phyloP scores from a whole-genome alignment of 2,888 invertebrate species.

The Digitonthophagus gazella region DNA sequence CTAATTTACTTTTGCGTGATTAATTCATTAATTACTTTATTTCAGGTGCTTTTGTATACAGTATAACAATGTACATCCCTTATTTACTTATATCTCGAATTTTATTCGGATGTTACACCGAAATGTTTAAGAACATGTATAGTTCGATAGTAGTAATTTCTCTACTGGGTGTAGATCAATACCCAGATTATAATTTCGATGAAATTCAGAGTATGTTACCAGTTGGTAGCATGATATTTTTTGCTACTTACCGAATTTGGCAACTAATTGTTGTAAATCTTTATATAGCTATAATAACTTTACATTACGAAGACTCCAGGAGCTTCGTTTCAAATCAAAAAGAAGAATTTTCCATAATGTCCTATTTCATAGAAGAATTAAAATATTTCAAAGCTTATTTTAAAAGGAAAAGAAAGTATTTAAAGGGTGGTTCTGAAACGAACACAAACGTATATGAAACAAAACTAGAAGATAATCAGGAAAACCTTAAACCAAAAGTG shows the following conservation, averaged over 20 bases:
- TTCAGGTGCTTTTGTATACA: constrained; percentile 24
- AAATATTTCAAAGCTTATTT: constrained; percentile 19
- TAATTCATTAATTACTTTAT: not conserved
- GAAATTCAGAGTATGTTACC: constrained; percentile 16
- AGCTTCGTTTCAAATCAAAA: constrained; percentile 4
- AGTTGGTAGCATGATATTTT: constrained; percentile 22
- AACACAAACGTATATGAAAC: no score
- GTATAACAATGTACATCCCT: constrained; percentile 25
- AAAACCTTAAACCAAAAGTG: not conserved
- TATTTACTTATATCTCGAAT: constrained; percentile 26
- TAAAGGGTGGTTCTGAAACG: not conserved
- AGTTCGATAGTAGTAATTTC: constrained; percentile 29
- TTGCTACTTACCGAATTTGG: constrained; percentile 26
- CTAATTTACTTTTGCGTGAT: not conserved
- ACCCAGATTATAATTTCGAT: constrained; percentile 27
- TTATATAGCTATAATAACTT: constrained; percentile 26
- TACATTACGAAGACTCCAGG: constrained; percentile 24
- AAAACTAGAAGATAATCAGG: constrained; percentile 2
- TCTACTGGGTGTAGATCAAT: constrained; percentile 32
- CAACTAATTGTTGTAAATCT: constrained; percentile 26
- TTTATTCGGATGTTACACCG: constrained; percentile 12
- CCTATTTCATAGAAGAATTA: constrained; percentile 21
- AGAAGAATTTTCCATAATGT: constrained; percentile 16
- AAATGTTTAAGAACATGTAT: constrained; percentile 26
- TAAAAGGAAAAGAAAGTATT: not conserved